These are phyloP conservation scores for Euura saliciscinereae DNA, from an alignment of 1,140 invertebrate species.

Conservation along the genomic window DNA sequence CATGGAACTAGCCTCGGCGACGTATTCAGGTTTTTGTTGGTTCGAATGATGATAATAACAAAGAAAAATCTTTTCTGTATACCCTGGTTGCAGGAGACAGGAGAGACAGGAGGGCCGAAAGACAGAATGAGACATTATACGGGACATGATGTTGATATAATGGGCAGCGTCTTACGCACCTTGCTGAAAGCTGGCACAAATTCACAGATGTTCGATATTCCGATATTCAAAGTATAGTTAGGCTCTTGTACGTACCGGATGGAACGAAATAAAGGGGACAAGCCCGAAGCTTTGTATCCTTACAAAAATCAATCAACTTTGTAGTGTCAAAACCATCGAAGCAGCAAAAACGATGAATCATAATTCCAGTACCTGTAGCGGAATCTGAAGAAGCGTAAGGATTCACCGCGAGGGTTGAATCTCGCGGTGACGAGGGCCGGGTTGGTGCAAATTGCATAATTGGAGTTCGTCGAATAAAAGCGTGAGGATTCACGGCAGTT, in stretches of 20 bases:
- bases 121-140: background rate
- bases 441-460: background rate
- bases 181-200: slow-evolving; percentile 10
- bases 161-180: slow-evolving; percentile 16
- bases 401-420: background rate
- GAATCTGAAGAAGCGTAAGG: background rate
- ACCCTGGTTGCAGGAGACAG: too few species aligned
- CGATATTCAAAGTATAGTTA: background rate
- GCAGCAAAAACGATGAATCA: too few species aligned
- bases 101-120: too few species aligned
- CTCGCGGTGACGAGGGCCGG: background rate
- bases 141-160: slow-evolving; percentile 1
- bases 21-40: too few species aligned
- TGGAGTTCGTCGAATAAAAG: background rate
- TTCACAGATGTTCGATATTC: background rate
- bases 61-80: too few species aligned
- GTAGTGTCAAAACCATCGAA: too few species aligned
- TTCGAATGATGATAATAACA: too few species aligned
- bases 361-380: too few species aligned
- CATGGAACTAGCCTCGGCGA: too few species aligned
- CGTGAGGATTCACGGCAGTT: background rate
- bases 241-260: background rate
- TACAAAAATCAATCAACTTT: too few species aligned
- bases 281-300: too few species aligned
- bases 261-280: background rate